Base-by-base conservation (phyloP, 2,113 vertebrate genomes). In the Leptobrachium leishanense region DNA sequence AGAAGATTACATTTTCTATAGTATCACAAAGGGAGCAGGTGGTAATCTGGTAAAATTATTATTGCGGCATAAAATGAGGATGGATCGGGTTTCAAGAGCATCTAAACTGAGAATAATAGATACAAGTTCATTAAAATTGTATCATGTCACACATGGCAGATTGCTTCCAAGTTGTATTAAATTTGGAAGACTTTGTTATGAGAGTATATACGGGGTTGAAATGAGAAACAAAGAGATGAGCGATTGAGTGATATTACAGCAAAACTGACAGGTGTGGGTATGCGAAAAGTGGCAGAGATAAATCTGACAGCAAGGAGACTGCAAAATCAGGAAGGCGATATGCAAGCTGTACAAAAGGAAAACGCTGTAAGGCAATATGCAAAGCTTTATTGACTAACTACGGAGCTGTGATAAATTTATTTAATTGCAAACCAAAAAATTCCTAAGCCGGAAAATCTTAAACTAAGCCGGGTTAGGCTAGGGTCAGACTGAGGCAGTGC, bases 51-150 rank as follows among this genome's bases (percentile, higher is more conserved):
- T 62, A 63, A 70, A 53, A 77, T 77, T 70, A 77, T 70, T 70
- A 55, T 54, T 59, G 75, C 43, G n/a, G 66, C 42, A 77, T 59
- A 31, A 67, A 62, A 77, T 70, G 67, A 63, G 68, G 76, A 70
- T 41, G 13, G 20, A 40, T 70, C 67, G 12, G 42, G 4, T 64
- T 64, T 77, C 66, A 70, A 62, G 76, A 69, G 66, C 40, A 42
- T 69, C 65, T 69, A 54, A 77, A 77, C 75, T 6, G 53, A 42
- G 40, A 15, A 76, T 43, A 68, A 46, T 63, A 39, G 68, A 68
- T 77, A 2, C 55, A 15, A 59, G 10, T 59, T 64, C 62, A 39
- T 64, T 31, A 64, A 64, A 39, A 77, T 50, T 3, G 54, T 50
- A 70, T 70, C 41, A 43, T 63, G 68, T 46, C 57, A 70, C 65